Base-by-base conservation (phyloP, 92 coral and sea anemone genomes). In the Phenganax stokvisi region DNA sequence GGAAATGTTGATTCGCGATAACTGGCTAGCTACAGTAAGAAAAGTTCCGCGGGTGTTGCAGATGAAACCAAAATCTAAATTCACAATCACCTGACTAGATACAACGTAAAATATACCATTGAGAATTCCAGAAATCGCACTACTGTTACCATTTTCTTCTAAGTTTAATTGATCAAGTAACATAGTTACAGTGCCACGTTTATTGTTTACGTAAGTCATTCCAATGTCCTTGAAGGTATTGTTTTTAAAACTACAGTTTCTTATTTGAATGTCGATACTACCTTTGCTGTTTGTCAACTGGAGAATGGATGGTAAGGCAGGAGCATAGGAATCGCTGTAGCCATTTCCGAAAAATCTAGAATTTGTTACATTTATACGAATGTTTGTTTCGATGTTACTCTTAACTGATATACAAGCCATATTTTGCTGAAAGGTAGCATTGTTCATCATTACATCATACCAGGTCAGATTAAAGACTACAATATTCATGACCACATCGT, bases 281-380 rank as follows among this genome's bases (percentile, higher is more conserved):
- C 31, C 20, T 7, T 16, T n/a, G 13, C 10, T 37, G 29, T 58
- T 31, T 47, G 57, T 16, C 52, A 31, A 12, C 47, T 27, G 81
- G 16, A 84, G 60, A 16, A 77, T 44, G 16, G 77, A 54, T 54
- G 78, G 47, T 16, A 10, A 7, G 44, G 6, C 51, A 4, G 13
- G 16, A 37, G 58, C 10, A 25, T 69, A 58, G 52, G 15, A 55
- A 27, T 16, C 29, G 11, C 51, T 13, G 51, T 25, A 5, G 7
- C 87, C 83, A 56, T 65, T 84, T 57, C 74, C 37, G 12, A 63
- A 60, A 77, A 84, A 84, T 51, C 66, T 37, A n/a, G 87, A 60
- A 29, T 77, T 84, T 25, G 31, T 16, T 29, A 84, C 56, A 54
- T 20, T 55, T 29, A 84, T 25, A 56, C 12, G 27, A 20, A 75